Evolutionary conservation across 1,140 invertebrate genomes (phyloP).

Genomic region (Megalopta genalis): DNA sequence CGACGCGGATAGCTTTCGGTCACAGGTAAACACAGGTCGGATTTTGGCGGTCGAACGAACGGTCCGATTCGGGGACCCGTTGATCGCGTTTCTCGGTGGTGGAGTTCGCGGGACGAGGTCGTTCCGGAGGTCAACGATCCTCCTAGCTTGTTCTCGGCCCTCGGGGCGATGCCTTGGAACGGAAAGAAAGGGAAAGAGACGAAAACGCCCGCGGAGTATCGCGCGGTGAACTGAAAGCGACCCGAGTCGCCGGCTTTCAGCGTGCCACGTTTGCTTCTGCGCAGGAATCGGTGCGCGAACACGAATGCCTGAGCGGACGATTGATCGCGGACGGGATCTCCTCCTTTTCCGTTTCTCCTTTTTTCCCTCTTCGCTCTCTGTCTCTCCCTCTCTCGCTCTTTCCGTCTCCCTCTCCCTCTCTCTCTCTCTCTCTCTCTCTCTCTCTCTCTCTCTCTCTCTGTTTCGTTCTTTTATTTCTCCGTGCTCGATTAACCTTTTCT

Average conservation of each 20-base stretch:
- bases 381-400: neutral
- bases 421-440: neutral
- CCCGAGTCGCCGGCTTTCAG: neutral
- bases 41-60: neutral
- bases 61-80: neutral
- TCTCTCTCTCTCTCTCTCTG: neutral
- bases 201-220: slow-evolving; percentile 16
- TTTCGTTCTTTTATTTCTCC: neutral
- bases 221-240: slow-evolving; percentile 31
- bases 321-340: slow-evolving; percentile 16
- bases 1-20: no score
- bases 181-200: slow-evolving; percentile 3
- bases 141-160: neutral
- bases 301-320: neutral
- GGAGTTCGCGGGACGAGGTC: neutral
- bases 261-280: slow-evolving; percentile 43
- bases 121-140: neutral
- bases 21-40: no score
- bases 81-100: neutral
- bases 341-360: neutral
- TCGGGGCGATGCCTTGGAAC: neutral
- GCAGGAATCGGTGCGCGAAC: slow-evolving; percentile 5
- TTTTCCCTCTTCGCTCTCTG: neutral
- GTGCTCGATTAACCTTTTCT: slow-evolving; percentile 14
- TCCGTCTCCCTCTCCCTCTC: neutral